Percentiles rank a stretch among this genome's conserved stretches.
Evolutionary conservation across 1,140 invertebrate species (phyloP).

Genomic region (Carposina sasakii): DNA sequence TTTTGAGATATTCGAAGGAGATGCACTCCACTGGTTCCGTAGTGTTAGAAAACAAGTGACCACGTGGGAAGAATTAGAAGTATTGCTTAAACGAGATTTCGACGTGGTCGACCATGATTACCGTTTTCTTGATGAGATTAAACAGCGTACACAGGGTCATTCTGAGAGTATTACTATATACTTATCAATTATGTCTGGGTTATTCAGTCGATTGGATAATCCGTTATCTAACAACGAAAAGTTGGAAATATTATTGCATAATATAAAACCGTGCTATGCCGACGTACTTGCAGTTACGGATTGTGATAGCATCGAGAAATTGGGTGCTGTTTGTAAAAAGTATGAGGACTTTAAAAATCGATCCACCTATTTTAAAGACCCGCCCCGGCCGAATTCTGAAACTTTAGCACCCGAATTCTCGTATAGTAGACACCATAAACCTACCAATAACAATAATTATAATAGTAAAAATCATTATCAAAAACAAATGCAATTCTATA

Average conservation of each 20-base stretch:
- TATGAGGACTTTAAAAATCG: not conserved
- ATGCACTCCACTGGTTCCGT: constrained; percentile 14
- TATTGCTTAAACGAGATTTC: constrained; percentile 14
- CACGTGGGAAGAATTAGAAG: constrained; percentile 17
- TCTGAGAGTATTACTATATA: constrained; percentile 16
- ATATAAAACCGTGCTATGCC: constrained; percentile 8
- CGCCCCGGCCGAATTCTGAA: not conserved
- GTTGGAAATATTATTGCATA: constrained; percentile 10
- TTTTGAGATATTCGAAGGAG: constrained; percentile 19
- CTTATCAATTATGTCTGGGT: constrained; percentile 14
- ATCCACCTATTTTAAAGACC: not conserved
- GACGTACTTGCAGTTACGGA: not conserved
- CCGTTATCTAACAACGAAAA: constrained; percentile 8
- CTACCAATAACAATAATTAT: not conserved
- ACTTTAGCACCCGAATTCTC: not conserved
- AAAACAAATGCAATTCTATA: not conserved
- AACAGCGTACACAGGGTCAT: constrained; percentile 17
- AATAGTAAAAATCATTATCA: constrained; percentile 1
- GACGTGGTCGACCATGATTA: constrained; percentile 14
- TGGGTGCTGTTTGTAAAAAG: not conserved
- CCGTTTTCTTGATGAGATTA: constrained; percentile 18
- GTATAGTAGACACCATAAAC: not conserved
- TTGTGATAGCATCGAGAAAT: not conserved
- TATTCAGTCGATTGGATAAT: constrained; percentile 10
- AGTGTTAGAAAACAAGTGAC: constrained; percentile 1